phyloP scores from a whole-genome alignment of 2,113 vertebrate genomes.

The Protobothrops mucrosquamatus region DNA sequence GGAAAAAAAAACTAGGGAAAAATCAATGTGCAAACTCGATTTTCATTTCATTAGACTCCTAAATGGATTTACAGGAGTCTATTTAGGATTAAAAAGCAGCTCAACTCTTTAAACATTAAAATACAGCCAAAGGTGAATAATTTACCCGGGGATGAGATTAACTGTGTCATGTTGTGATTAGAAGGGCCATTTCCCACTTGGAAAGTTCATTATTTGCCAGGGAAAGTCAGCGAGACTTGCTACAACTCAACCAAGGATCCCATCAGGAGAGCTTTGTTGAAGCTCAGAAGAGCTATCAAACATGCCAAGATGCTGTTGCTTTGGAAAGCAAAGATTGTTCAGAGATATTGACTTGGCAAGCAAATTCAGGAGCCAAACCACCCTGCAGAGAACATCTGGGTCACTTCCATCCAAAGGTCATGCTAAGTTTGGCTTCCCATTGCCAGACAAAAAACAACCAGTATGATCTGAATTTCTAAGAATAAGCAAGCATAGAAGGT shows the following conservation, averaged over 20 bases:
- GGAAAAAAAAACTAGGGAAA: not conserved
- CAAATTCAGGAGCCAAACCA: not conserved
- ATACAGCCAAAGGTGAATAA: slow-evolving; percentile 30
- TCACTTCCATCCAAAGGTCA: not conserved
- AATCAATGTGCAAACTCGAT: slow-evolving; percentile 51
- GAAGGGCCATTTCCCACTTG: not conserved
- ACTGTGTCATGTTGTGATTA: not conserved
- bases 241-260: not conserved
- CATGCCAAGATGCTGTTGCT: not conserved
- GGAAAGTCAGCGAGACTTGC: not conserved
- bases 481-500: no score
- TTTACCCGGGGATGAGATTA: slow-evolving; percentile 24
- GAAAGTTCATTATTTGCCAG: not conserved
- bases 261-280: not conserved
- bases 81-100: slow-evolving; percentile 46
- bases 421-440: not conserved
- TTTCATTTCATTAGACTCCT: slow-evolving; percentile 54
- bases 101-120: slow-evolving; percentile 53
- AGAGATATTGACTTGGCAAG: not conserved
- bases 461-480: no score
- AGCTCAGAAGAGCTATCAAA: not conserved
- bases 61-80: slow-evolving; percentile 53
- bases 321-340: not conserved
- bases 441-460: not conserved
- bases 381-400: not conserved